These are phyloP conservation scores for Catharus bicknelli DNA, from an alignment of 2,113 vertebrate genomes.

Conservation along the genomic window DNA sequence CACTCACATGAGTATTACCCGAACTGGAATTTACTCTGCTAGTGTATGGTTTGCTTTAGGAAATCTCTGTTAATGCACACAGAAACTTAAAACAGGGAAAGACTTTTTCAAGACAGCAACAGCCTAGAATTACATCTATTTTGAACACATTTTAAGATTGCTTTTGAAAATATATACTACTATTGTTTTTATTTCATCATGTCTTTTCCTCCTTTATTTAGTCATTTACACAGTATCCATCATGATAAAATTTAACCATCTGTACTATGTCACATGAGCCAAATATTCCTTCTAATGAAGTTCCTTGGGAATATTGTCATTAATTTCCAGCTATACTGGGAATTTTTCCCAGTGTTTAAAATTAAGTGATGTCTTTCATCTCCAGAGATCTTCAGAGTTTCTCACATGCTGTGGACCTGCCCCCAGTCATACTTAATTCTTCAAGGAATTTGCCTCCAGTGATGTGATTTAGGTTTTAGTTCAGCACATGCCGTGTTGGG, in stretches of 20 bases:
- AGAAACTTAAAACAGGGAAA: background rate
- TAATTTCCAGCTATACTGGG: conserved; percentile 4
- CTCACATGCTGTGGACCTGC: background rate
- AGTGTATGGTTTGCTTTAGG: background rate
- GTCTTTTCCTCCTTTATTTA: background rate
- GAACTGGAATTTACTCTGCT: background rate
- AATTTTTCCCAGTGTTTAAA: background rate
- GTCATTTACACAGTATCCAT: background rate
- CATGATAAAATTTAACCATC: conserved; percentile 4
- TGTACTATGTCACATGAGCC: background rate
- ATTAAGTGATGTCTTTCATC: background rate
- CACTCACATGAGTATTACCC: background rate
- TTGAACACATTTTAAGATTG: background rate
- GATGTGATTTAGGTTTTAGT: background rate
- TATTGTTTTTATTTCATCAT: background rate
- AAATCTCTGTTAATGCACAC: background rate
- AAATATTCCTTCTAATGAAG: conserved; percentile 10
- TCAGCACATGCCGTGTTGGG: background rate
- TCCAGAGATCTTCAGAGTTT: background rate
- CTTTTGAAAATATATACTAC: background rate
- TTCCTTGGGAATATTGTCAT: conserved; percentile 20
- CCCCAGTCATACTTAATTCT: background rate
- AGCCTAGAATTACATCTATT: background rate
- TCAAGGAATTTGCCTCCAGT: background rate
- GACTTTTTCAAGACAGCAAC: background rate